A percentile compares a stretch with the other conserved stretches of the same genome.
Conservation (phyloP, 1,140 invertebrate species). For the Drosophila orena region DNA sequence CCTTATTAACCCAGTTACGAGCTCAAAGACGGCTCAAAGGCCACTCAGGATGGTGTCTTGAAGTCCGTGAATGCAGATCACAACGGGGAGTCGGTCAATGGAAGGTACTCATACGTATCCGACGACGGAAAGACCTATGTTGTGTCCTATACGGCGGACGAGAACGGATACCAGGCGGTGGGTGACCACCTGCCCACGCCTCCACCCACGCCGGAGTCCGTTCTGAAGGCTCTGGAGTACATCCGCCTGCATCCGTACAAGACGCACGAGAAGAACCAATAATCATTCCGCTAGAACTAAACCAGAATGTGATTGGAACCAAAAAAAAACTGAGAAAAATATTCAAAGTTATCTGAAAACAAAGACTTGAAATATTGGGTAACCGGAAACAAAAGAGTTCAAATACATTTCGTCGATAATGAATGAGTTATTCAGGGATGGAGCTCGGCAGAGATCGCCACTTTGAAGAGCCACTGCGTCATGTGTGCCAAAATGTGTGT, state of each 20-base stretch:
- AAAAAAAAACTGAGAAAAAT: slow-evolving; percentile 67
- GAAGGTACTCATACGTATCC: slow-evolving; percentile 54
- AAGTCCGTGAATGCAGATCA: slow-evolving; percentile 85
- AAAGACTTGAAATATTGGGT: background rate
- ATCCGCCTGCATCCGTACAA: slow-evolving; percentile 64
- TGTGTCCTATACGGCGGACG: slow-evolving; percentile 87
- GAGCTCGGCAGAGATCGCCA: slow-evolving; percentile 7
- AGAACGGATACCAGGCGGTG: slow-evolving; percentile 87
- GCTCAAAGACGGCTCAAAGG: slow-evolving; percentile 86
- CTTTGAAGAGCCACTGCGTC: slow-evolving; percentile 4
- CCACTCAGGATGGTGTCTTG: slow-evolving; percentile 86
- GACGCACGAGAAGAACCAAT: slow-evolving; percentile 33
- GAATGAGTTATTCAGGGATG: background rate
- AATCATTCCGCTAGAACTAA: slow-evolving; percentile 7
- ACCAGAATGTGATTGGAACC: slow-evolving; percentile 61
- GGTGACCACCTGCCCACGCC: slow-evolving; percentile 88
- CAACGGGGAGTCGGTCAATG: slow-evolving; percentile 86
- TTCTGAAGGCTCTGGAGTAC: slow-evolving; percentile 74
- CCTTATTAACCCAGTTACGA: slow-evolving; percentile 55
- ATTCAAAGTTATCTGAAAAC: slow-evolving; percentile 19
- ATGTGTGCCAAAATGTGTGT: slow-evolving; percentile 55
- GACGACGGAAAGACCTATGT: slow-evolving; percentile 85
- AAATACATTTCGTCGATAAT: background rate
- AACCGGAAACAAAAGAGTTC: slow-evolving; percentile 18
- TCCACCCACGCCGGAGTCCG: slow-evolving; percentile 86